phyloP scores from a whole-genome alignment of 2,113 vertebrate genomes.

The Penelope pileata region DNA sequence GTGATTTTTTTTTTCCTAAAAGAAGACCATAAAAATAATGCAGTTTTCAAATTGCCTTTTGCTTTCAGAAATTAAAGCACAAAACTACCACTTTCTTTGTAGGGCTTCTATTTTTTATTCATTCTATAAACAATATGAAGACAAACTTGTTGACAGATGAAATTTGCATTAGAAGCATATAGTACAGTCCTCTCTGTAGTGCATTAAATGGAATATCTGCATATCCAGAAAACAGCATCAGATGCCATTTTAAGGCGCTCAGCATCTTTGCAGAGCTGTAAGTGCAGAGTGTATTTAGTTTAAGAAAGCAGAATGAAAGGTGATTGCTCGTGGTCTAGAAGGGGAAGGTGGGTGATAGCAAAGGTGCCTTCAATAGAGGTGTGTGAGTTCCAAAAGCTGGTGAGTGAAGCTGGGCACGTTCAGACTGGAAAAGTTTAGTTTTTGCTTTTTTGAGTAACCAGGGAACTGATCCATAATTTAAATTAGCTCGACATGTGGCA shows the following conservation, averaged over 20 bases:
- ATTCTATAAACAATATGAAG: not conserved
- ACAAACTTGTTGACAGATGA: not conserved
- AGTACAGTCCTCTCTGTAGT: not conserved
- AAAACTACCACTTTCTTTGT: not conserved
- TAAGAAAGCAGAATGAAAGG: not conserved
- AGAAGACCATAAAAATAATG: not conserved
- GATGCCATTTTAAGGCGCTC: not conserved
- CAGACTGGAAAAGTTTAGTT: constrained; percentile 46
- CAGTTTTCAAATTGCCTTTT: not conserved
- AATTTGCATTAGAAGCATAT: not conserved
- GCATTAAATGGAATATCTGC: not conserved
- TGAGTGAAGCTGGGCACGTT: constrained; percentile 26
- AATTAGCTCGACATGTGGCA: constrained; percentile 54
- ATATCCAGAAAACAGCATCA: not conserved
- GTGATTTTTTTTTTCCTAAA: not conserved
- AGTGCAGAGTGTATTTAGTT: not conserved
- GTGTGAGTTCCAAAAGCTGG: not conserved
- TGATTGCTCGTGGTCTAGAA: not conserved
- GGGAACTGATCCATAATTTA: constrained; percentile 63
- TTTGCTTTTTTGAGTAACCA: constrained; percentile 20
- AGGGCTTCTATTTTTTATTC: not conserved
- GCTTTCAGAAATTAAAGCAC: not conserved
- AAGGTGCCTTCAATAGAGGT: not conserved
- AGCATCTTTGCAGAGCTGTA: not conserved
- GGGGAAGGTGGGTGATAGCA: not conserved